Percentiles rank a stretch among this genome's conserved stretches.
These are phyloP conservation scores for Ornithorhynchus anatinus DNA, from an alignment of 2,113 vertebrate genomes.

Conservation along the genomic window DNA sequence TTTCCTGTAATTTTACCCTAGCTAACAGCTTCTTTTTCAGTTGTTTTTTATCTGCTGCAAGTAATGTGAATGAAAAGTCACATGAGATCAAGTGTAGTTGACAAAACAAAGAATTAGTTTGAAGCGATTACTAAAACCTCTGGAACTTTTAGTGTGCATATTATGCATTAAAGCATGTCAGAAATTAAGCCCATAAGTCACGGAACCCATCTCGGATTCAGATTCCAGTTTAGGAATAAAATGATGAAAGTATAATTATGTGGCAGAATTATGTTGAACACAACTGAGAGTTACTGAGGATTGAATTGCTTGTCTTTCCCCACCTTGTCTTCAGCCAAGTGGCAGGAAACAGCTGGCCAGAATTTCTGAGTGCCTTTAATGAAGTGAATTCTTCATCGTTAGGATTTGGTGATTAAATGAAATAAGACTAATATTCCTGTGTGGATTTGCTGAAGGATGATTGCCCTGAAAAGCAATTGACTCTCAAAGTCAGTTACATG, in stretches of 20 bases:
- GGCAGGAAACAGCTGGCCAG: slow-evolving; percentile 89
- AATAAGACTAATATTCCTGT: slow-evolving; percentile 86
- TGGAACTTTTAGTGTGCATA: neutral
- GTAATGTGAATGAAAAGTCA: neutral
- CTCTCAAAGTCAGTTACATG: slow-evolving; percentile 4
- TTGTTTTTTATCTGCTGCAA: neutral
- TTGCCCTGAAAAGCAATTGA: slow-evolving; percentile 59
- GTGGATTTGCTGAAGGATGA: slow-evolving; percentile 76
- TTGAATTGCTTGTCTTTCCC: slow-evolving; percentile 81
- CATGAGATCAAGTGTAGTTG: neutral
- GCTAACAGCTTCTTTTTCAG: neutral
- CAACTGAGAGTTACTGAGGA: slow-evolving; percentile 70
- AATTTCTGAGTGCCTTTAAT: slow-evolving; percentile 89
- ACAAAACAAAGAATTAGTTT: slow-evolving; percentile 24
- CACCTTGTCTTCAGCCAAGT: slow-evolving; percentile 83
- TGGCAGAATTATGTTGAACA: slow-evolving; percentile 69
- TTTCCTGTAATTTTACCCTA: neutral
- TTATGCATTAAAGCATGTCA: slow-evolving; percentile 1
- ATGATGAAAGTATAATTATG: slow-evolving; percentile 70
- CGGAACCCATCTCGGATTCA: slow-evolving; percentile 32
- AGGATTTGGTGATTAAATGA: slow-evolving; percentile 85
- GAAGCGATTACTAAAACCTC: slow-evolving; percentile 7
- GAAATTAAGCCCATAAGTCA: slow-evolving; percentile 16
- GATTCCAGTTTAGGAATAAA: slow-evolving; percentile 63
- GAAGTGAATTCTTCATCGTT: slow-evolving; percentile 79